Evolutionary conservation across 2,797 vertebrate genomes (phyloP), one percentile per base, ranked within the genome.

Genomic region (Agapornis canus): DNA sequence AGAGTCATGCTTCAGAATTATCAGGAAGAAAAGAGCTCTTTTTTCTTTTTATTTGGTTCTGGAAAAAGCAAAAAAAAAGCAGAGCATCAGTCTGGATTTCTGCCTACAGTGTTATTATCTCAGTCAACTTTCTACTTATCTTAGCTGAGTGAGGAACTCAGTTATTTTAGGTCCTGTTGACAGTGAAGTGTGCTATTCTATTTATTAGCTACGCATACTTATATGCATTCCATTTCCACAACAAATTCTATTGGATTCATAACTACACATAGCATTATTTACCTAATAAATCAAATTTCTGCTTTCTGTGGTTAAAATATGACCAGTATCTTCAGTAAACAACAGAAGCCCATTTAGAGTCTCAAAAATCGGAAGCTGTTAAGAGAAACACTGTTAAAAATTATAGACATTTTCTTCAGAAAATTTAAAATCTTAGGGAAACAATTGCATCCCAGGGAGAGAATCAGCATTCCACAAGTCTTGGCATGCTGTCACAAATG

Each of bases 21-120:
- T 47, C 21, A 88, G 82, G 9, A 70, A 51, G 21, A 39, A 87
- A 83, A 63, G 31, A 79, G 5, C 2, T 10, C 69, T 89, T 89
- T 89, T 93, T 63, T 49, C 13, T 69, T 76, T 70, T 59, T 61
- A 40, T 77, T 91, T 86, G 19, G 59, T 82, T 82, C 40, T 35
- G 4, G 92, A 68, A 86, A 82, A 95, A 92, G 56, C 11, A 32
- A 81, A 95, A 95, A 97, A 45, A 4, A n/a, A 69, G 61, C 68
- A 80, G n/a, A 94, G 49, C 68, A 90, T 82, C 47, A 31, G 49
- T 85, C 52, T 86, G 77, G 39, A 89, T 77, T 95, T 93, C 73
- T 70, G 56, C 19, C 65, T 92, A 23, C 56, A 87, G 57, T 40
- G 20, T 6, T 82, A 59, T 92, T 94, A 79, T 87, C 52, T 91